Evolutionary conservation across 2,113 vertebrate genomes (phyloP), one percentile per base, ranked within the genome.

Genomic region (Coreoperca whiteheadi): DNA sequence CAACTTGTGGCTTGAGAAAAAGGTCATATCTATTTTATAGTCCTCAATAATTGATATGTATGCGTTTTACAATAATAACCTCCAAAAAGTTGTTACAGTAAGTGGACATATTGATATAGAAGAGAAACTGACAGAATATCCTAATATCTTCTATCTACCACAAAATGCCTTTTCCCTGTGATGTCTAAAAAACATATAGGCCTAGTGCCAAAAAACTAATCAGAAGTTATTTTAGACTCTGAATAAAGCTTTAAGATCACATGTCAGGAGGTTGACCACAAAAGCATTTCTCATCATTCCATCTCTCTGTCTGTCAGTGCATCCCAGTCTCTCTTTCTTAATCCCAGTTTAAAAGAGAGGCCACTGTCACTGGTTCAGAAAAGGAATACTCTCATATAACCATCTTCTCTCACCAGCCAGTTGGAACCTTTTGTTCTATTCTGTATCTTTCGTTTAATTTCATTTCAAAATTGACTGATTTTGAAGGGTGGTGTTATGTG

Each of bases 391-490:
- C 77, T 65, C 25, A 51, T 79, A 70, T 25, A 85, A 84, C 77
- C 72, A 25, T 70, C 41, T 8, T 61, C 81, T 81, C 78, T 86
- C 70, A 53, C 59, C 60, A 84, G 57, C 72, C 77, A 82, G 41
- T 79, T 39, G 67, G 71, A 90, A 78, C 76, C 77, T 73, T 88
- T 89, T 87, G 84, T 89, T 87, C 78, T 67, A 8, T 77, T 87
- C 71, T 85, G 82, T 88, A 89, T 82, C 74, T 89, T 89, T 74
- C 28, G 20, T 89, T 92, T 89, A 74, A 91, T 89, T 90, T 89
- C 76, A 90, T 91, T 91, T 93, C 91, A 92, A 41, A 60, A 73
- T 88, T 81, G 85, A 91, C 83, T 86, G 91, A 69, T 83, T 89
- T 83, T 89, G 88, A 92, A 88, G 83, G 78, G 78, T 77, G 81